Evolutionary conservation across 1,140 invertebrate species (phyloP), one percentile per base, ranked within the genome.

Genomic region (Nasonia vitripennis): DNA sequence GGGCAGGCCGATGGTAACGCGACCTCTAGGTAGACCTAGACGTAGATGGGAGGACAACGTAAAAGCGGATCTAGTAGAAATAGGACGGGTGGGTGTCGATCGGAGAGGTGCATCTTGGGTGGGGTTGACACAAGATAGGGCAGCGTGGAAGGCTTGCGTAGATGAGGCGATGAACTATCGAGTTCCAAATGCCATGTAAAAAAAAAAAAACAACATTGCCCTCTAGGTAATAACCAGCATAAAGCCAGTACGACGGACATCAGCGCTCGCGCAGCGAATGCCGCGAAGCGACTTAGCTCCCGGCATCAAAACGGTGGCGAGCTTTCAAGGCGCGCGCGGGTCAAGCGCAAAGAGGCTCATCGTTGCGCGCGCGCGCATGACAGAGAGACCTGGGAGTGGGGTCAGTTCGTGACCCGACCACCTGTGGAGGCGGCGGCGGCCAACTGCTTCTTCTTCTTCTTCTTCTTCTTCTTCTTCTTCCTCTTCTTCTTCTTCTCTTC

Each of bases 391-490:
- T 55, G 23, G n/a, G 48, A 84, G 81, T 37, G 80, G 45, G 86
- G 86, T 86, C 81, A 86, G 75, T 75, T 80, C 81, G 81, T 83
- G 86, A 86, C 77, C 86, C 86, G 81, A 86, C 86, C 86, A 86
- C 86, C 86, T 86, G 86, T 86, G 68, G 86, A 74, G 68, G 81
- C 78, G 17, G 37, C 67, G 17, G 55, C 48, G 51, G 37, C 51
- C 14, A 12, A 17, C 75, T 17, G n/a, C 75, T 71, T 51, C 75
- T 73, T 79, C 74, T 74, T n/a, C 48, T 74, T 37, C 71, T 74
- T 14, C 4, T 37, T 74, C 71, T 31, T 74, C 71, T 74, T 34
- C 27, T 37, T 73, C 70, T 41, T 12, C 14, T 62, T 27, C 23
- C 0, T 14, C 4, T 37, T 74, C 71, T 31, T 74, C 71, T 74